A percentile compares a stretch with the other conserved stretches of the same genome.
Conservation (phyloP, 2,888 invertebrate species). For the Anoncus sp. region DNA sequence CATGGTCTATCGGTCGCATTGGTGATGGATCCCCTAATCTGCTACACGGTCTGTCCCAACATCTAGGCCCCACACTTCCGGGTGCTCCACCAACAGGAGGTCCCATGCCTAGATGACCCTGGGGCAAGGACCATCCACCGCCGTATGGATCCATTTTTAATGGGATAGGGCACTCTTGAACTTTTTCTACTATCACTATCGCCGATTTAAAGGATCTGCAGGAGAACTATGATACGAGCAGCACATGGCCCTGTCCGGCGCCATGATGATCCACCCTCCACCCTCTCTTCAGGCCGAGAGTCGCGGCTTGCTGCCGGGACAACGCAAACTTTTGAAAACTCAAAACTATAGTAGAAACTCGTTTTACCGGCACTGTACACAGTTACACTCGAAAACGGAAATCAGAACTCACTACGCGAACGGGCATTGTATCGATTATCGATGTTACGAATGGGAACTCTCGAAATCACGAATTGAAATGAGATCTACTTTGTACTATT, state of each 20-base stretch:
- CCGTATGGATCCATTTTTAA: constrained; percentile 84
- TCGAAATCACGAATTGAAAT: constrained; percentile 18
- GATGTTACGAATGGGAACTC: constrained; percentile 17
- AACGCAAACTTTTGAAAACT: constrained; percentile 28
- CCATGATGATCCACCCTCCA: constrained; percentile 68
- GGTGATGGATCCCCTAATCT: constrained; percentile 81
- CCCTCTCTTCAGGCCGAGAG: constrained; percentile 3
- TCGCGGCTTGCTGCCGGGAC: constrained; percentile 1
- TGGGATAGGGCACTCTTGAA: constrained; percentile 2
- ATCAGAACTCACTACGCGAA: constrained; percentile 40
- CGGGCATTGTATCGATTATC: background rate
- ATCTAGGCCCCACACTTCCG: constrained; percentile 71
- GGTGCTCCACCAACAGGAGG: constrained; percentile 51
- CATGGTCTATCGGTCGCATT: constrained; percentile 80
- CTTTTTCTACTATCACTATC: constrained; percentile 49
- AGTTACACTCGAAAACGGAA: constrained; percentile 39
- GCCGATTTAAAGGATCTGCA: constrained; percentile 23
- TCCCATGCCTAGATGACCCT: constrained; percentile 73
- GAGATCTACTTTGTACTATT: constrained; percentile 51
- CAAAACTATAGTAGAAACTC: constrained; percentile 1
- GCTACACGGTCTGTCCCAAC: constrained; percentile 80
- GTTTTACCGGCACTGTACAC: constrained; percentile 47
- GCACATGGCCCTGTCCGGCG: constrained; percentile 79
- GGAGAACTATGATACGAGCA: constrained; percentile 45
- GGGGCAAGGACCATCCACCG: constrained; percentile 81